These are phyloP conservation scores for Campoplex capitator DNA, from an alignment of 2,888 invertebrate species.

Conservation along the genomic window DNA sequence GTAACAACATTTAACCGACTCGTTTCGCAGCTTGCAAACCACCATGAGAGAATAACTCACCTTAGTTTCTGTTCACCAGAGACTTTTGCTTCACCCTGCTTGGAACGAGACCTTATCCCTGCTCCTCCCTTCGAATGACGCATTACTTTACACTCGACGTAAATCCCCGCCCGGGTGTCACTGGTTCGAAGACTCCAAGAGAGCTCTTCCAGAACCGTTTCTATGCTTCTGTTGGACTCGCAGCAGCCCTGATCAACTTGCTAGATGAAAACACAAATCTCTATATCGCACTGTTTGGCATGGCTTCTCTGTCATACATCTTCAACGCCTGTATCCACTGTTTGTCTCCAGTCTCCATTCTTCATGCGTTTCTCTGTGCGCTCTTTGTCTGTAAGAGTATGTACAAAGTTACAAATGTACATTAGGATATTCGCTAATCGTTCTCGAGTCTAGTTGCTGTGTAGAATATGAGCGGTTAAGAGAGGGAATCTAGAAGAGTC, in stretches of 20 bases:
- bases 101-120: neutral
- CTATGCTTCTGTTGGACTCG: neutral
- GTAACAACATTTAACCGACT: slow-evolving; percentile 10
- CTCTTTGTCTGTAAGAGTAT: neutral
- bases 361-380: neutral
- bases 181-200: slow-evolving; percentile 31
- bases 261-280: neutral
- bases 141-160: slow-evolving; percentile 59
- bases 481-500: slow-evolving; percentile 8
- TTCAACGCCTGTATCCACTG: neutral
- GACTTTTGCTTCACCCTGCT: slow-evolving; percentile 3
- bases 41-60: slow-evolving; percentile 53
- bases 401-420: slow-evolving; percentile 54
- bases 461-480: neutral
- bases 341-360: neutral
- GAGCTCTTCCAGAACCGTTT: neutral
- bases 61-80: slow-evolving; percentile 1
- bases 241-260: neutral
- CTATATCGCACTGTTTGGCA: neutral
- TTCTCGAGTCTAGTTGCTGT: slow-evolving; percentile 26
- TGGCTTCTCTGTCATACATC: neutral
- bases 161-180: slow-evolving; percentile 54
- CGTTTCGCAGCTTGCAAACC: slow-evolving; percentile 45
- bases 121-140: slow-evolving; percentile 49
- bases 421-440: slow-evolving; percentile 57